These are phyloP conservation scores for Brotogeris chrysoptera DNA, from an alignment of 2,797 vertebrate species.

Conservation along the genomic window DNA sequence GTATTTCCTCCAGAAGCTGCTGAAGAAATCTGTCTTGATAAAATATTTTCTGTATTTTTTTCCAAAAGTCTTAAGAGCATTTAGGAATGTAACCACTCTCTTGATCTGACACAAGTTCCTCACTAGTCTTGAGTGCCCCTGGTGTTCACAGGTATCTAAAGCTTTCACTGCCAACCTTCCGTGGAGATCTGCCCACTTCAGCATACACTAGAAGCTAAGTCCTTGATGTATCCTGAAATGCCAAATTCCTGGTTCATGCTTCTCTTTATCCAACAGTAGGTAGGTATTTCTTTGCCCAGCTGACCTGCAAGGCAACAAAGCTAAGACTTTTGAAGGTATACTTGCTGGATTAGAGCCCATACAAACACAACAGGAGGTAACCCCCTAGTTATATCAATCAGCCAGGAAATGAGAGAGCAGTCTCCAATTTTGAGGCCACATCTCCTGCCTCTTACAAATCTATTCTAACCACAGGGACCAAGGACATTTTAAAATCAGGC, in stretches of 20 bases:
- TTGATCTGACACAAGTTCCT: neutral
- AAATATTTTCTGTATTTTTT: neutral
- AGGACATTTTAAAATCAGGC: neutral
- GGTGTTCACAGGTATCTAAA: neutral
- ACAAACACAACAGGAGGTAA: neutral
- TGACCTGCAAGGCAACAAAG: neutral
- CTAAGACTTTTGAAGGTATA: neutral
- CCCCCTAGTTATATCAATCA: neutral
- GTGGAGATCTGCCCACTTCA: neutral
- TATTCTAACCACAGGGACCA: neutral
- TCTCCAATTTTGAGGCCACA: neutral
- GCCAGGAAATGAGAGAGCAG: neutral
- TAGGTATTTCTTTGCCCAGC: neutral
- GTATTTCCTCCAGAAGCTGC: neutral
- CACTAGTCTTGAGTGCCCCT: neutral
- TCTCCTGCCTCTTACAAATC: neutral
- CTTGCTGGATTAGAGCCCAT: neutral
- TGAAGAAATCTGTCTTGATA: neutral
- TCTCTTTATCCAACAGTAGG: neutral
- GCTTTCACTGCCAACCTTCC: neutral
- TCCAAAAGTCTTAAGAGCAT: neutral
- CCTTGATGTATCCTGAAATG: neutral
- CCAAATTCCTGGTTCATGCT: neutral
- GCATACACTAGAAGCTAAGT: neutral
- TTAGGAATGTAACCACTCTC: neutral